Base-by-base conservation (phyloP, 92 coral and sea anemone genomes). In the Diadumene lineata region DNA sequence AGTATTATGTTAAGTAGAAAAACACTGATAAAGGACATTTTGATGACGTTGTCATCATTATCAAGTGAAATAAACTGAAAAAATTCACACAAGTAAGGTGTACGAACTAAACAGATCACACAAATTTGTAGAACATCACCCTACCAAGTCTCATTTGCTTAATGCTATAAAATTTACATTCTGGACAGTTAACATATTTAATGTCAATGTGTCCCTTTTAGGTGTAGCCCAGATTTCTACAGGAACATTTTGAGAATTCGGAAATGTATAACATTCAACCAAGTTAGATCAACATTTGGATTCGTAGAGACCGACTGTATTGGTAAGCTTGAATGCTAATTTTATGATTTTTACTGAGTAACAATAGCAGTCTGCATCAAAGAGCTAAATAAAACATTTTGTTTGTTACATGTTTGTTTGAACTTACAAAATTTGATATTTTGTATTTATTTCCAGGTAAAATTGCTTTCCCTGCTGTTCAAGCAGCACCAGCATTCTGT, bases 391-490 rank as follows among this genome's bases (percentile, higher is more conserved):
- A n/a, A n/a, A n/a, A n/a, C n/a, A n/a, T n/a, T n/a, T n/a, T 34
- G 28, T 10, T 29, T 63, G 1, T 26, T 57, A 0, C 28, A 58
- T 17, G 8, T 25, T 11, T 57, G 23, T 44, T 22, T 50, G 0
- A 19, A 10, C 33, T 3, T 65, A 16, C 50, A 18, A 62, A 62
- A 9, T 24, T 28, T 8, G 0, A 3, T 10, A 15, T 33, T 31
- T 50, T 53, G 2, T 23, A 4, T 53, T 2, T 13, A 53, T 53
- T 73, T 80, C 64, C 78, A 94, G 98, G 99, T 65, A 96, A 96
- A 87, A 92, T 96, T 86, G 97, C 99, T 31, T 96, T 96, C 69
- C 99, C 99, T 50, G 99, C 99, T 44, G 77, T 96, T 31, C 99
- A 96, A 87, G 99, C 99, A 10, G 89, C 96, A 16, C 99, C 99